A percentile compares a stretch with the other conserved stretches of the same genome.
Conservation (phyloP, 2,888 invertebrate species). For the Rhorus exstirpatorius region DNA sequence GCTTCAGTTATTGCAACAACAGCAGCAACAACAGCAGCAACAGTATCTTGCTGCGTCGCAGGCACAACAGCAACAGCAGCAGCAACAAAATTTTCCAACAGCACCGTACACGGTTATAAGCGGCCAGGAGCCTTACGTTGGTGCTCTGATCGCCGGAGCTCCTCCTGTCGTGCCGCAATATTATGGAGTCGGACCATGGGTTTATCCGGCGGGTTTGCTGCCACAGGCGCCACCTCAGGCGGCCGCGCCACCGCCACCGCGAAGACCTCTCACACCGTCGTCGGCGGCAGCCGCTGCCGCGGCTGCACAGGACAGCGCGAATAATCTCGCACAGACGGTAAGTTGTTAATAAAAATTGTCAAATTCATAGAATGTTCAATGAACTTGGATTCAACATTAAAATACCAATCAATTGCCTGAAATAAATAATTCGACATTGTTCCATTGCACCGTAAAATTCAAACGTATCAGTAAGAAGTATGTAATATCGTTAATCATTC, state of each 20-base stretch:
- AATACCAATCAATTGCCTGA: not conserved
- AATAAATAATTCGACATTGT: not conserved
- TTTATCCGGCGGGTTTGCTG: conserved; percentile 94
- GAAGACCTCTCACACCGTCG: conserved; percentile 93
- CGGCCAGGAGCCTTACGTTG: conserved; percentile 93
- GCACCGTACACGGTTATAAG: conserved; percentile 96
- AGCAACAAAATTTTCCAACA: conserved; percentile 93
- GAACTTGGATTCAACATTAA: conserved; percentile 10
- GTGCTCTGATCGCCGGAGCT: conserved; percentile 92
- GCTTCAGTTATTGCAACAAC: conserved; percentile 89
- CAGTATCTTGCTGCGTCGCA: conserved; percentile 89
- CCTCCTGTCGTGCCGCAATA: conserved; percentile 92
- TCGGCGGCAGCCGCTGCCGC: conserved; percentile 90
- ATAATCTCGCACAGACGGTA: conserved; percentile 86
- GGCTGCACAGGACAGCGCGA: conserved; percentile 87
- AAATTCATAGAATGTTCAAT: conserved; percentile 9
- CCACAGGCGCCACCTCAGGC: conserved; percentile 89
- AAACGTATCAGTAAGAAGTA: not conserved
- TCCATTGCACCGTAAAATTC: conserved; percentile 13
- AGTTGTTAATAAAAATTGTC: conserved; percentile 59
- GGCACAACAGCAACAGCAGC: conserved; percentile 92
- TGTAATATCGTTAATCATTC: too few relatives aligned
- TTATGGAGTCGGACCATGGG: conserved; percentile 97
- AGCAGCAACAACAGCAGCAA: conserved; percentile 88
- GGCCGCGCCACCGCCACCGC: conserved; percentile 87